These are phyloP conservation scores for Ataeniobius toweri DNA, from an alignment of 2,797 vertebrate genomes.

Conservation along the genomic window DNA sequence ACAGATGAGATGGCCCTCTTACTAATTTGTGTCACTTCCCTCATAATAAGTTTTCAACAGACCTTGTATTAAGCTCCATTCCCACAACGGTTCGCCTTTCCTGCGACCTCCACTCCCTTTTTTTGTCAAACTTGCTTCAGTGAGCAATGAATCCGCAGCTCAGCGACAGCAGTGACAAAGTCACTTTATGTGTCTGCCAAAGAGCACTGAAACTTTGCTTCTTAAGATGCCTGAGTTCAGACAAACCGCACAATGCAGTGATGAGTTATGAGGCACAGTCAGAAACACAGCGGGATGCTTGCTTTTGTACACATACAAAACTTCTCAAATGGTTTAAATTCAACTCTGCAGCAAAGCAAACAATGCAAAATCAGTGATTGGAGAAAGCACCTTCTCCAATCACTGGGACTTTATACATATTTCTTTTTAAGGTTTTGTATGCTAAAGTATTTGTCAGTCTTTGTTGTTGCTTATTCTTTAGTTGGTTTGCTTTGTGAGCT, in stretches of 20 bases:
- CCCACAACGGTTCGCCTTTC: constrained; percentile 49
- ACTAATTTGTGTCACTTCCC: constrained; percentile 75
- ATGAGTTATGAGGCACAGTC: constrained; percentile 4
- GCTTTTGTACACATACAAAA: constrained; percentile 2
- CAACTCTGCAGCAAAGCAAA: not conserved
- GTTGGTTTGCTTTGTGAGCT: constrained; percentile 35
- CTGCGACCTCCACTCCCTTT: constrained; percentile 50
- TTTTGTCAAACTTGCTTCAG: constrained; percentile 61
- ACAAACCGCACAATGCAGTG: constrained; percentile 8
- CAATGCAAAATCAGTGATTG: constrained; percentile 19
- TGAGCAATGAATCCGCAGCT: constrained; percentile 51
- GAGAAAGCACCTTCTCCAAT: constrained; percentile 8
- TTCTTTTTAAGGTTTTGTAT: constrained; percentile 1
- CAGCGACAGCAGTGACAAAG: constrained; percentile 44
- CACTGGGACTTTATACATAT: constrained; percentile 18
- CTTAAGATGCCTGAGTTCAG: constrained; percentile 40
- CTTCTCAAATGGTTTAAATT: not conserved
- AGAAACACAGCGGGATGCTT: constrained; percentile 1
- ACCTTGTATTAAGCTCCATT: constrained; percentile 55
- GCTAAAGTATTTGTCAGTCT: constrained; percentile 24
- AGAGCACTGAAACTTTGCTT: constrained; percentile 55
- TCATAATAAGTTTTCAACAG: constrained; percentile 64
- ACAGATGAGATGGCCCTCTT: constrained; percentile 55
- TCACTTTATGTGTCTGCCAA: constrained; percentile 56
- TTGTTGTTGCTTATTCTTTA: constrained; percentile 20